These are phyloP conservation scores for Gnatocerus cornutus DNA, from an alignment of 2,888 invertebrate species.

Conservation along the genomic window DNA sequence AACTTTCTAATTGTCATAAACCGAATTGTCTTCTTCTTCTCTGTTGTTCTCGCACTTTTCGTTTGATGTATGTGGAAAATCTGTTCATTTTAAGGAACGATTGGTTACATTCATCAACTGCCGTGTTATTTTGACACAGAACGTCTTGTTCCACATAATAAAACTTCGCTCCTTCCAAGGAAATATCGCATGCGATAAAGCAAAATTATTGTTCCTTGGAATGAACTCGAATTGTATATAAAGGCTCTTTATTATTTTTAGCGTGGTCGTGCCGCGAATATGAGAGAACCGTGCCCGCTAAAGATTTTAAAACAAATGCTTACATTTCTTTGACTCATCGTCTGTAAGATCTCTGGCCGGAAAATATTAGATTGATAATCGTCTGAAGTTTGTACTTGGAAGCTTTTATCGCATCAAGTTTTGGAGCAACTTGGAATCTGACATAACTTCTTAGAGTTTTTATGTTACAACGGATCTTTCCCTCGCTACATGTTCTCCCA, in stretches of 20 bases:
- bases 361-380: conserved; percentile 45
- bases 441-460: conserved; percentile 39
- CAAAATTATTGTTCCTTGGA: conserved; percentile 36
- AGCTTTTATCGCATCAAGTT: conserved; percentile 44
- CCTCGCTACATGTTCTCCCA: conserved; percentile 11
- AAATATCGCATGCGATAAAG: conserved; percentile 41
- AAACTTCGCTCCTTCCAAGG: conserved; percentile 26
- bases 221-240: conserved; percentile 36
- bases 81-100: conserved; percentile 41
- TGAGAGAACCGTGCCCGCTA: neutral
- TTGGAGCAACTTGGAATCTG: conserved; percentile 32
- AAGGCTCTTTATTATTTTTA: conserved; percentile 31
- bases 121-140: conserved; percentile 43
- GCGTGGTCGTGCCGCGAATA: conserved; percentile 25
- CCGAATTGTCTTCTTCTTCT: conserved; percentile 6
- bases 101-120: conserved; percentile 46
- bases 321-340: conserved; percentile 35
- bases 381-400: conserved; percentile 35
- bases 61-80: conserved; percentile 38
- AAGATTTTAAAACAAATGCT: conserved; percentile 25
- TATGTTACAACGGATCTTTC: conserved; percentile 28
- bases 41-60: neutral
- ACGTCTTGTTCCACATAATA: conserved; percentile 43
- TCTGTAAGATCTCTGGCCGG: conserved; percentile 35
- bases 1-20: conserved; percentile 41